These are phyloP conservation scores for Chrysochloris asiatica DNA, from an alignment of 2,113 vertebrate species.

Conservation along the genomic window DNA sequence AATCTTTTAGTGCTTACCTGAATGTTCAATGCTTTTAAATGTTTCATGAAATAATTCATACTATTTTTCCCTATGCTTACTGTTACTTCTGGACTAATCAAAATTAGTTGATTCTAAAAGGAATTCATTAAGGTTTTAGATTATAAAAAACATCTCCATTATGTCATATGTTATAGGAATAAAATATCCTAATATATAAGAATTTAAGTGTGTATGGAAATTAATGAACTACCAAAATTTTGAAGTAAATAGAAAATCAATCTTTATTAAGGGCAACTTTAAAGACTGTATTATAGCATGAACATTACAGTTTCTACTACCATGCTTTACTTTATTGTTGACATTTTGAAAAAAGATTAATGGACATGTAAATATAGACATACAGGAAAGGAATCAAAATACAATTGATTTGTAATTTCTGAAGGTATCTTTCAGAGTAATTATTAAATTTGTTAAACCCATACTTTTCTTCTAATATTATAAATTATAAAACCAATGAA, in stretches of 20 bases:
- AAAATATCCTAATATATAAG: neutral
- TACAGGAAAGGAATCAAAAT: too few relatives aligned
- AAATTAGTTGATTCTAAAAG: neutral
- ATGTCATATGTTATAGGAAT: neutral
- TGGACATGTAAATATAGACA: too few relatives aligned
- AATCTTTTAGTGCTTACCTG: conserved; percentile 51
- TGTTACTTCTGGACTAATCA: conserved; percentile 27
- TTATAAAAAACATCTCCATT: neutral
- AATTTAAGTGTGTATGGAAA: neutral
- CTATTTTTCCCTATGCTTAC: neutral
- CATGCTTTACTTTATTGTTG: too few relatives aligned
- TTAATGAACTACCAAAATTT: neutral
- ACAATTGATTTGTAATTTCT: neutral
- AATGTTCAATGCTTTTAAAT: conserved; percentile 53
- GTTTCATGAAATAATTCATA: conserved; percentile 21
- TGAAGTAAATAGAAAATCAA: neutral
- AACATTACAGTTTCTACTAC: neutral
- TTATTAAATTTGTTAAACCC: neutral
- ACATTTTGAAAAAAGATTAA: too few relatives aligned
- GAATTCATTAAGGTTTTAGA: neutral
- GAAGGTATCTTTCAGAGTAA: neutral
- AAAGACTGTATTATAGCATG: neutral
- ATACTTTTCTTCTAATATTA: neutral
- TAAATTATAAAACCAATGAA: neutral
- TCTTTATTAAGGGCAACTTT: neutral